Evolutionary conservation across 2,888 invertebrate species (phyloP), one percentile per base, ranked within the genome.

Genomic region (Acanthococcus lagerstroemiae): DNA sequence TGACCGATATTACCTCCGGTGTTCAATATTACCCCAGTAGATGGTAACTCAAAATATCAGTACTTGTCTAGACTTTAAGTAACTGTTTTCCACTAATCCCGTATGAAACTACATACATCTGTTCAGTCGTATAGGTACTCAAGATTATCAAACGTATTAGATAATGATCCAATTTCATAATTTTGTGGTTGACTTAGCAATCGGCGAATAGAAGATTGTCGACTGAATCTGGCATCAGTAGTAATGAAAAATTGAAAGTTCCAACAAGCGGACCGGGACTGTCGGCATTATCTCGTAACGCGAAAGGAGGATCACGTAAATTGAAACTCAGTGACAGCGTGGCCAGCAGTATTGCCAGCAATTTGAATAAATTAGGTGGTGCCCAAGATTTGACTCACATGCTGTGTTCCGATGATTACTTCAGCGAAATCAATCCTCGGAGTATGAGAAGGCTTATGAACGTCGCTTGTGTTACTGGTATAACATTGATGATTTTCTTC

Each of bases 391-490:
- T 82, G n/a, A 82, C 90, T 48, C 86, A 90, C 72, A 92, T 94
- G 79, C 80, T 97, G 70, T 82, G 95, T 21, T 95, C 95, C 1
- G 96, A 96, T 74, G 96, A 97, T 77, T 99, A 99, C 80, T 97
- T 99, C 77, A 95, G 95, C 73, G 97, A 97, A 77, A 94, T 99
- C 69, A 99, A 96, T 80, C 99, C 97, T 0, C 81, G 95, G 55
- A 95, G 94, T 73, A 95, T 99, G 94, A 80, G 94, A 69, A 81
- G 96, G 63, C 81, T 96, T 24, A 93, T 96, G 92, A 96, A 97
- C 77, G 95, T 96, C 67, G 88, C 96, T 65, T 95, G 95, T 73
- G 88, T 96, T 63, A 95, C 95, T 68, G 92, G 91, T 90, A n/a
- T n/a, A n/a, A n/a, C n/a, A n/a, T n/a, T n/a, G n/a, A 72, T 74